Base-by-base conservation (phyloP, 2,888 invertebrate species). In the Hydriomena furcata region DNA sequence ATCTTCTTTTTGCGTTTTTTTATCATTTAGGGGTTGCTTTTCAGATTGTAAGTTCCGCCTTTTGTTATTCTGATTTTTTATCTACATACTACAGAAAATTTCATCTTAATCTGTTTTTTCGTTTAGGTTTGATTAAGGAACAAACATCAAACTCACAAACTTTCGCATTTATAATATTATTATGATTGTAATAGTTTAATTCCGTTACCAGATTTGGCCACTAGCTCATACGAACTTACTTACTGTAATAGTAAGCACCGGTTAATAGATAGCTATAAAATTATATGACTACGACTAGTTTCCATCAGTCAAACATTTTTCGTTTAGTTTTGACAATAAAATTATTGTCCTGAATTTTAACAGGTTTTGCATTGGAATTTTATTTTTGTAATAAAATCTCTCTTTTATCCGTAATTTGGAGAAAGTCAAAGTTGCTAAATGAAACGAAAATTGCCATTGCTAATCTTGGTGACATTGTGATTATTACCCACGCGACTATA, bases 391-490 rank as follows among this genome's bases (percentile, higher is more conserved):
- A 61, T 58, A 61, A 61, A 55, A 61, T 50, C 59, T 59, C 56
- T 61, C 56, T 61, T 52, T 50, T 57, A 53, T 43, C 30, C 27
- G 52, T 46, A 49, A 53, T 55, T 58, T 48, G 55, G 59, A 49
- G 61, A 61, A 61, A 61, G 61, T 46, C 35, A 38, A 40, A 53
- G 59, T 59, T 55, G 57, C 55, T 44, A 42, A 49, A 47, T 57
- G 42, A 49, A 55, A 59, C 52, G 45, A 47, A 50, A 53, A 58
- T 57, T 57, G 57, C 57, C 59, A 54, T 59, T 52, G 50, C 55
- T 45, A 58, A 61, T 59, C 50, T 56, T 46, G 45, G 55, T 56
- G 51, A 43, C 55, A 53, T 43, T 47, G 41, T 54, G 51, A 55
- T 54, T 60, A 57, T 51, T 44, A 61, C 49, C 44, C 48, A 46